Conservation (phyloP, 2,888 invertebrate species). For the Drosophila eohydei region DNA sequence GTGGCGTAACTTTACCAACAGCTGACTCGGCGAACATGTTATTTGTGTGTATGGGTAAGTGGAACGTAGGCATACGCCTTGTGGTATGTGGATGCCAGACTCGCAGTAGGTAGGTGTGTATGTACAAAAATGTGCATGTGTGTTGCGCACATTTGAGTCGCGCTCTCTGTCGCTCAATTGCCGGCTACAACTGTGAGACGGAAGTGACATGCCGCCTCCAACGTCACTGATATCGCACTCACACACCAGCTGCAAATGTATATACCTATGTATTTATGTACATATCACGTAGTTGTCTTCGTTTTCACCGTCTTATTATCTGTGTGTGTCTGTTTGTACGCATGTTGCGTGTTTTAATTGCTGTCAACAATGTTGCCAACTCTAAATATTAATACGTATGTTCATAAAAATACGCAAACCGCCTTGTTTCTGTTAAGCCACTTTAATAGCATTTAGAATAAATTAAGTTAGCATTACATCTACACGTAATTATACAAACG, state of each 20-base stretch:
- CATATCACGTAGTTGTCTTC: slow-evolving; percentile 9
- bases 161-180: slow-evolving; percentile 43
- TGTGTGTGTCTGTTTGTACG: slow-evolving; percentile 23
- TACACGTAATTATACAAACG: neutral
- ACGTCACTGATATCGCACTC: slow-evolving; percentile 53
- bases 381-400: neutral
- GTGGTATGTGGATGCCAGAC: slow-evolving; percentile 70
- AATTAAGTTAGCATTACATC: neutral
- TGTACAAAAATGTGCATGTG: slow-evolving; percentile 7
- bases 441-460: neutral
- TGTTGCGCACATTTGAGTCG: slow-evolving; percentile 28
- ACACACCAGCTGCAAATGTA: slow-evolving; percentile 13
- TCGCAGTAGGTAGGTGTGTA: slow-evolving; percentile 25
- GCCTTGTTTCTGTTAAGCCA: neutral
- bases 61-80: slow-evolving; percentile 56
- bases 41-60: slow-evolving; percentile 41
- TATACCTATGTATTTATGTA: slow-evolving; percentile 1
- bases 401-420: neutral
- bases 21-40: slow-evolving; percentile 46
- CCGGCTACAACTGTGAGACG: slow-evolving; percentile 66
- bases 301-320: slow-evolving; percentile 15
- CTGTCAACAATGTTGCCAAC: slow-evolving; percentile 50
- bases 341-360: slow-evolving; percentile 35
- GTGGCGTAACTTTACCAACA: slow-evolving; percentile 38
- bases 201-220: slow-evolving; percentile 57